These are phyloP conservation scores for Meloidogyne chitwoodi DNA, from an alignment of 1,140 invertebrate species.

Conservation along the genomic window DNA sequence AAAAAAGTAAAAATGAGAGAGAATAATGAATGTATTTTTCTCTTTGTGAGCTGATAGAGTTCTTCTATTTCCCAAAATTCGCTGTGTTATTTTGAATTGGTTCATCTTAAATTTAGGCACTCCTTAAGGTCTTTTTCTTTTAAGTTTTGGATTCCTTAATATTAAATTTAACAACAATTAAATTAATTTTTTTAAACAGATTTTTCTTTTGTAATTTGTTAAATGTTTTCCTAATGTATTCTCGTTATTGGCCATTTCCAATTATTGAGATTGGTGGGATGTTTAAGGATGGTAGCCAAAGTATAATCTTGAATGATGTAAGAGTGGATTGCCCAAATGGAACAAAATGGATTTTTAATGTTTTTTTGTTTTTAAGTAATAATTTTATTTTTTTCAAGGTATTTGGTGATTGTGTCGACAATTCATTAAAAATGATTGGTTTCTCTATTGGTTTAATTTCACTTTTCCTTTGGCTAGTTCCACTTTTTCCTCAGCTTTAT, in stretches of 20 bases:
- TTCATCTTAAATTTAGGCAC: no score
- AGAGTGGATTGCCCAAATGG: constrained; percentile 34
- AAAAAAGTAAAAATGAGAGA: no score
- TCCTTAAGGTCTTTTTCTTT: no score
- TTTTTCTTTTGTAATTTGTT: not conserved
- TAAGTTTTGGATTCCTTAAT: no score
- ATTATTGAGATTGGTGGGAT: not conserved
- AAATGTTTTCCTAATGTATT: constrained; percentile 15
- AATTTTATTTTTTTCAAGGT: constrained; percentile 27
- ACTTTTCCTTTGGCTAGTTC: constrained; percentile 44
- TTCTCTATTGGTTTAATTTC: constrained; percentile 46
- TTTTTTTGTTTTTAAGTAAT: constrained; percentile 21
- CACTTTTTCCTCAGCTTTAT: constrained; percentile 46
- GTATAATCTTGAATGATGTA: not conserved
- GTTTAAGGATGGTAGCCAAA: not conserved
- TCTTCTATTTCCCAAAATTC: no score
- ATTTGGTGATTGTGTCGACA: constrained; percentile 52
- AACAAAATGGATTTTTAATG: constrained; percentile 28
- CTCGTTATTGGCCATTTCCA: constrained; percentile 13
- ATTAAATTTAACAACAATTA: no score
- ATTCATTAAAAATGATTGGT: constrained; percentile 33
- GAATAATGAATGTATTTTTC: no score
- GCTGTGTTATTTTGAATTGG: no score
- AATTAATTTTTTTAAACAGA: not conserved
- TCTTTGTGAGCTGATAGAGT: no score